phyloP scores from a whole-genome alignment of 2,888 invertebrate species.

The Lottia scabra region DNA sequence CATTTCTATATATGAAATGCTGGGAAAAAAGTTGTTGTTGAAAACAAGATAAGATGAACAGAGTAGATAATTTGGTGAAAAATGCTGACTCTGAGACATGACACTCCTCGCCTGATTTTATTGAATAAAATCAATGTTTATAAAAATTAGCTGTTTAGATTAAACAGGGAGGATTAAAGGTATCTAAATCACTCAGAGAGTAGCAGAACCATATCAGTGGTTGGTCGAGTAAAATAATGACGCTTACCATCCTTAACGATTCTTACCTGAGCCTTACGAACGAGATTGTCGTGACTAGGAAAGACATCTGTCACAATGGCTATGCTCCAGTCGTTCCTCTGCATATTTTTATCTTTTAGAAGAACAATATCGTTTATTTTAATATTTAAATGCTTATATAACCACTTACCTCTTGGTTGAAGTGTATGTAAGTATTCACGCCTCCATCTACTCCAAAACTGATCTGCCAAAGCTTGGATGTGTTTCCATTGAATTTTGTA shows the following conservation, averaged over 20 bases:
- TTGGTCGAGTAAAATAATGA: too few relatives aligned
- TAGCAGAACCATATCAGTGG: too few relatives aligned
- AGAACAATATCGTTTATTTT: background rate
- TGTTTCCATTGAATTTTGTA: constrained; percentile 18
- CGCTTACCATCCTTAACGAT: constrained; percentile 10
- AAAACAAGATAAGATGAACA: too few relatives aligned
- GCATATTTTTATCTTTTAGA: background rate
- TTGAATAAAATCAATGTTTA: too few relatives aligned
- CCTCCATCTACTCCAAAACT: constrained; percentile 2
- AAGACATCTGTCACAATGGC: background rate
- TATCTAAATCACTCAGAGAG: too few relatives aligned
- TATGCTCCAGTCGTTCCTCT: background rate
- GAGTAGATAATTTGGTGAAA: too few relatives aligned
- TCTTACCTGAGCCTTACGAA: constrained; percentile 1
- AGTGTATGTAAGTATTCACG: background rate
- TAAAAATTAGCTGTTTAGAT: too few relatives aligned
- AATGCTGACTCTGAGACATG: too few relatives aligned
- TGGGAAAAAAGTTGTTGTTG: too few relatives aligned
- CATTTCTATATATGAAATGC: too few relatives aligned
- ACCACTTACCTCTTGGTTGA: background rate
- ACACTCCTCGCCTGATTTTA: too few relatives aligned
- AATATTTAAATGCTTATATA: background rate
- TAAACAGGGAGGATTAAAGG: too few relatives aligned
- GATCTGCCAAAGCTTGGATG: constrained; percentile 13
- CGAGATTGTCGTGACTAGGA: background rate